These are phyloP conservation scores for Aurelia coerulea DNA, from an alignment of 30 jellyfish, hydroid and myxozoan species.

Conservation along the genomic window DNA sequence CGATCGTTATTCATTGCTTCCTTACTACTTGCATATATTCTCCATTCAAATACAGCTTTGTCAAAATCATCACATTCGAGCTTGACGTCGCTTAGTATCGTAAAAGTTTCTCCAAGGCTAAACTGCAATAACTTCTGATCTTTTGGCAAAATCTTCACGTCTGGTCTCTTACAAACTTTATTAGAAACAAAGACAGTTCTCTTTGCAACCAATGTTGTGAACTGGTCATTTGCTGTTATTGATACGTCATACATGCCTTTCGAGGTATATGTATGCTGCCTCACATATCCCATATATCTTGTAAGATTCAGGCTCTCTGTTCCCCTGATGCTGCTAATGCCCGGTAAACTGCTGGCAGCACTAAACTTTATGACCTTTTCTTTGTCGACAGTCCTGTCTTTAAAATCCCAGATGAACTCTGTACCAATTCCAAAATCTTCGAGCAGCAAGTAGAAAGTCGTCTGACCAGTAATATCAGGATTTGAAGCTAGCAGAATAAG, in stretches of 20 bases:
- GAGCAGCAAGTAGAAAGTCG: slow-evolving; percentile 29
- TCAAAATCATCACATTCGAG: slow-evolving; percentile 45
- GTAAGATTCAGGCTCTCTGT: slow-evolving; percentile 10
- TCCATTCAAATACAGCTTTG: slow-evolving; percentile 37
- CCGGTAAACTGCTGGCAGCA: slow-evolving; percentile 29
- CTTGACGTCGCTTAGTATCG: slow-evolving; percentile 29
- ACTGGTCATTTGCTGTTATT: slow-evolving; percentile 20
- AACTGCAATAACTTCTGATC: slow-evolving; percentile 3
- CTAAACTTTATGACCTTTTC: not conserved
- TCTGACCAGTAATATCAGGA: slow-evolving; percentile 1
- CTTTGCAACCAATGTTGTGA: slow-evolving; percentile 11
- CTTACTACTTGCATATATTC: slow-evolving; percentile 9
- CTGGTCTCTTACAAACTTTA: slow-evolving; percentile 34
- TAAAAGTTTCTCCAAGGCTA: slow-evolving; percentile 28
- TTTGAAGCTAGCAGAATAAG: slow-evolving; percentile 5
- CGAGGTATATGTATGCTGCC: not conserved
- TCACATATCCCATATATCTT: not conserved
- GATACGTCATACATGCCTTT: slow-evolving; percentile 13
- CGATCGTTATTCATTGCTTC: slow-evolving; percentile 9
- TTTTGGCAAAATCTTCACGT: slow-evolving; percentile 6
- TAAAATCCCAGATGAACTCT: slow-evolving; percentile 43
- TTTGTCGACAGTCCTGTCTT: slow-evolving; percentile 18
- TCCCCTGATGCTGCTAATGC: slow-evolving; percentile 9
- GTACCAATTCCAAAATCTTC: slow-evolving; percentile 17
- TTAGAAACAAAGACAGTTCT: slow-evolving; percentile 33